Evolutionary conservation across 2,888 invertebrate genomes (phyloP).

Genomic region (Bellardia pandia): DNA sequence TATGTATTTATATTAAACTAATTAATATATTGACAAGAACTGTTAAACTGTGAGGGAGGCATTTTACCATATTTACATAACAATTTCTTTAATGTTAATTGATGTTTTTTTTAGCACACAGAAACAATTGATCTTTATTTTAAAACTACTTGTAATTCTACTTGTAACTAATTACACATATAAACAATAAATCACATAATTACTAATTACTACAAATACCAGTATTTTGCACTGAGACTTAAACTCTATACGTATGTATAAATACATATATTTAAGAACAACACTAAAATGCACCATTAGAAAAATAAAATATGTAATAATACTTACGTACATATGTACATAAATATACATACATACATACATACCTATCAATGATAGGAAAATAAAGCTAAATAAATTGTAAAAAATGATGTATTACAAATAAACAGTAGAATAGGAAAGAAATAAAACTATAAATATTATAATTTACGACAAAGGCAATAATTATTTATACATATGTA

Average conservation of each 20-base stretch:
- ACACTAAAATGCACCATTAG: conserved; percentile 7
- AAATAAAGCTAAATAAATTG: not conserved
- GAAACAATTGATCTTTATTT: not conserved
- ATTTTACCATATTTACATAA: not conserved
- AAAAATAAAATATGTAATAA: not conserved
- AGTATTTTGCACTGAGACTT: not conserved
- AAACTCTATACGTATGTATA: not conserved
- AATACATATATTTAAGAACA: not conserved
- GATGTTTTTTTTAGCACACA: not conserved
- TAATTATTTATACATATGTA: not conserved
- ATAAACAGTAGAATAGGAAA: not conserved
- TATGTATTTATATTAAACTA: not conserved
- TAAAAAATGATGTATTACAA: too few relatives aligned
- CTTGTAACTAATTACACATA: conserved; percentile 12
- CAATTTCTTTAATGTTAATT: too few relatives aligned
- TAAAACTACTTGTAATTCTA: not conserved
- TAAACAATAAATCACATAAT: conserved; percentile 21
- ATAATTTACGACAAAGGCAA: not conserved
- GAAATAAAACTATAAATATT: not conserved
- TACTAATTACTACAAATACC: not conserved
- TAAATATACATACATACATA: too few relatives aligned
- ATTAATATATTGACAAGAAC: not conserved
- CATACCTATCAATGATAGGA: not conserved
- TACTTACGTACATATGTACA: too few relatives aligned
- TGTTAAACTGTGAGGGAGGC: conserved; percentile 22